Conservation (phyloP, 2,888 invertebrate species). For the Capitulum mitella region DNA sequence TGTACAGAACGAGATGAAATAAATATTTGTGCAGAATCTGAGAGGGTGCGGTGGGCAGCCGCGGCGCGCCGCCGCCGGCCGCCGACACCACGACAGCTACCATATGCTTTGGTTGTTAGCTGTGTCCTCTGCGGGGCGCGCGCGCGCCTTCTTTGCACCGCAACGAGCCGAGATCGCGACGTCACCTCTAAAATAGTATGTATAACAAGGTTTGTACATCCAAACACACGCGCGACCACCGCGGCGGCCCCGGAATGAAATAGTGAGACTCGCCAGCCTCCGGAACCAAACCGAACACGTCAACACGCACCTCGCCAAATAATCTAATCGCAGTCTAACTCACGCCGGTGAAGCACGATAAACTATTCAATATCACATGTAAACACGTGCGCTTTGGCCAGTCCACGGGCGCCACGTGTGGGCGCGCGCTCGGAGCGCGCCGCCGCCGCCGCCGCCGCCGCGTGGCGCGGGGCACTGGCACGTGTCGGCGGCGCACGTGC, state of each 20-base stretch:
- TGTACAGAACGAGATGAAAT: slow-evolving; percentile 18
- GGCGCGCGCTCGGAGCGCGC: neutral
- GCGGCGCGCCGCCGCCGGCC: neutral
- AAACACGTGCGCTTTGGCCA: neutral
- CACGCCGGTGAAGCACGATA: neutral
- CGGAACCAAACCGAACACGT: neutral
- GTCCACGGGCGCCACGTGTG: neutral
- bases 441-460: neutral
- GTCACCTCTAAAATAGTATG: slow-evolving; percentile 6
- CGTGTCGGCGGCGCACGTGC: neutral
- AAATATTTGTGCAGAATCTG: neutral
- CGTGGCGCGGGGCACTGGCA: neutral
- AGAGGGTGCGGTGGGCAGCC: neutral
- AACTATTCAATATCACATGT: slow-evolving; percentile 18
- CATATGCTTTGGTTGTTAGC: slow-evolving; percentile 5
- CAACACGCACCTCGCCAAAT: neutral
- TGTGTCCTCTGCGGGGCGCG: neutral
- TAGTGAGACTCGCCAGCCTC: neutral
- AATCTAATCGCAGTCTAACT: neutral
- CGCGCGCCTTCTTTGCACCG: neutral
- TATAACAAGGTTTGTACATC: slow-evolving; percentile 22
- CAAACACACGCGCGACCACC: neutral
- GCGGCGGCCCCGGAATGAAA: neutral
- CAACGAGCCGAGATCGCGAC: slow-evolving; percentile 13
- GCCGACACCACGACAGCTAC: neutral